Percentiles rank a stretch among this genome's conserved stretches.
Evolutionary conservation across 2,113 vertebrate species (phyloP).

Genomic region (Oriolus oriolus): DNA sequence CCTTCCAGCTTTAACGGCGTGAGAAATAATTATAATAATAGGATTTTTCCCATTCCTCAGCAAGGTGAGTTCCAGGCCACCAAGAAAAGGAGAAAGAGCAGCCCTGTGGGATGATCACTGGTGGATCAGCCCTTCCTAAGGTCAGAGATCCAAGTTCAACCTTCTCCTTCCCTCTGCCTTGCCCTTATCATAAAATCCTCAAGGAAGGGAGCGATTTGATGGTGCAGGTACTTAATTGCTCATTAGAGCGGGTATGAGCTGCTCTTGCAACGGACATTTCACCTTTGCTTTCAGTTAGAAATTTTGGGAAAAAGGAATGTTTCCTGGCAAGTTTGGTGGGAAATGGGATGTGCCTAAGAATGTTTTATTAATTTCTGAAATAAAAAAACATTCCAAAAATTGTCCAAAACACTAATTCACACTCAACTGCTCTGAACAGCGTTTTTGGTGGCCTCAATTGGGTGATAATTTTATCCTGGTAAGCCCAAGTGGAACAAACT

Average conservation of each 20-base stretch:
- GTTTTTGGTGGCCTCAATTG: background rate
- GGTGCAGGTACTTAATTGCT: background rate
- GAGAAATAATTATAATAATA: background rate
- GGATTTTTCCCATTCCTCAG: background rate
- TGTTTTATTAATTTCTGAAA: background rate
- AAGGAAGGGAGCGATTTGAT: background rate
- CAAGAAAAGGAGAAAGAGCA: background rate
- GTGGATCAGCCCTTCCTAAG: background rate
- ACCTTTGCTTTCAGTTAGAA: background rate
- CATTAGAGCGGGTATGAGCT: accelerated
- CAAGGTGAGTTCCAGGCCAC: background rate
- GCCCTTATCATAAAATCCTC: background rate
- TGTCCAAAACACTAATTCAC: background rate
- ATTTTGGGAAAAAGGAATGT: background rate
- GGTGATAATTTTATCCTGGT: background rate
- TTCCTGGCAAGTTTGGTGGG: background rate
- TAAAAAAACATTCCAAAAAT: background rate
- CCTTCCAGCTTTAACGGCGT: background rate
- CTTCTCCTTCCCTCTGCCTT: background rate
- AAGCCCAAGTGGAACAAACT: background rate
- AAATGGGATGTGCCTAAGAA: background rate
- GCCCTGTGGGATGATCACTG: background rate
- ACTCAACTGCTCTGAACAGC: background rate
- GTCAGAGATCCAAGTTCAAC: background rate
- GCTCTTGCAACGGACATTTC: background rate